Evolutionary conservation across 2,888 invertebrate species (phyloP), one percentile per base, ranked within the genome.

Genomic region (Seladonia tumulorum): DNA sequence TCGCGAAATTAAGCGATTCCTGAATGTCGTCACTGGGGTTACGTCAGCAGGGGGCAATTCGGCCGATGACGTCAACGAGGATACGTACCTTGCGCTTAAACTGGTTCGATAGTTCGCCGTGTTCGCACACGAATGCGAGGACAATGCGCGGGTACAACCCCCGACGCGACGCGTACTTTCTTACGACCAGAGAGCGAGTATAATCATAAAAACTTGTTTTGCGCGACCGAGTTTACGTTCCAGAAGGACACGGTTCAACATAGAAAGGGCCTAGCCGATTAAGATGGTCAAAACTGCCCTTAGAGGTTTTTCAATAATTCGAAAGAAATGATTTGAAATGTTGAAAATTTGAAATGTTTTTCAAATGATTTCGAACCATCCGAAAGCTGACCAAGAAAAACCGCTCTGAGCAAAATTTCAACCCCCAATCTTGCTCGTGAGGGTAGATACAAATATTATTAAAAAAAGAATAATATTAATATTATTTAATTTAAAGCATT

Each of bases 51-150:
- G 5, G 16, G 5, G 4, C 22, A 35, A 39, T 14, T 25, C 66
- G 14, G 16, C 29, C 45, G 22, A 60, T 77, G 70, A 84, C 81
- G 83, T 81, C 81, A 82, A n/a, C 57, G 25, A 22, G 42, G 14
- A 29, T n/a, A 68, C n/a, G 29, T 76, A 25, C 63, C 22, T 7
- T 22, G 18, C 14, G 14, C 42, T 66, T 16, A 22, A 66, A 66
- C 66, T 22, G 35, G 66, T 39, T 66, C 66, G 66, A 66, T 66
- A 66, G 22, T 18, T 39, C 66, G 35, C 8, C 5, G 29, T 22
- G 18, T 8, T 22, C 18, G 18, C 63, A 29, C 63, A 29, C 63
- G 29, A 63, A 63, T 29, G 16, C 63, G 63, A 29, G 63, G 7
- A 29, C 29, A 63, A 63, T 16, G 63, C 63, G 29, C 63, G 63